A percentile compares a stretch with the other conserved stretches of the same genome.
Evolutionary conservation across 2,113 vertebrate species (phyloP).

Genomic region (Corythaixoides concolor): DNA sequence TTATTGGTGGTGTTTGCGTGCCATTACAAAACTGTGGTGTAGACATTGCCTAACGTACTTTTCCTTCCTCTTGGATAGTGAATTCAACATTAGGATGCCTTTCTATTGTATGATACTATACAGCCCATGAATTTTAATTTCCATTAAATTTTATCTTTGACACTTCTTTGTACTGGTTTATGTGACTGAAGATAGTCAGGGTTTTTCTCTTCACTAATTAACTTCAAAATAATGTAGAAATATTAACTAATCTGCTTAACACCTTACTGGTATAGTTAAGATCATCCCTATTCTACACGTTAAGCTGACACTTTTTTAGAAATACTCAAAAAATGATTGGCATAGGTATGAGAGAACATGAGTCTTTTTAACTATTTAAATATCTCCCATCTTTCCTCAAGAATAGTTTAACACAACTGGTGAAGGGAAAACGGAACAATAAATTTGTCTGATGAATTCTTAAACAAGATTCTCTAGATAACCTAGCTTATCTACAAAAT

Average conservation of each 20-base stretch:
- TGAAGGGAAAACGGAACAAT: background rate
- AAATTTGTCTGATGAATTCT: background rate
- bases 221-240: background rate
- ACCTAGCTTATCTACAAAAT: background rate
- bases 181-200: background rate
- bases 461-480: background rate
- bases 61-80: background rate
- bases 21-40: background rate
- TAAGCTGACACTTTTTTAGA: background rate
- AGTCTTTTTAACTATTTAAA: background rate
- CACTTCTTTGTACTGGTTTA: background rate
- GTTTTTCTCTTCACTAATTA: background rate
- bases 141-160: background rate
- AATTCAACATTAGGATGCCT: background rate
- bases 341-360: background rate
- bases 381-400: background rate
- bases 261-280: background rate
- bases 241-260: background rate
- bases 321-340: background rate
- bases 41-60: background rate
- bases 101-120: background rate
- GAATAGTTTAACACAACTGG: background rate
- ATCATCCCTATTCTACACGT: background rate
- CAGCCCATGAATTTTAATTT: background rate
- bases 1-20: background rate